Base-by-base conservation (phyloP, 2,888 invertebrate genomes). In the Stratiomys singularior region DNA sequence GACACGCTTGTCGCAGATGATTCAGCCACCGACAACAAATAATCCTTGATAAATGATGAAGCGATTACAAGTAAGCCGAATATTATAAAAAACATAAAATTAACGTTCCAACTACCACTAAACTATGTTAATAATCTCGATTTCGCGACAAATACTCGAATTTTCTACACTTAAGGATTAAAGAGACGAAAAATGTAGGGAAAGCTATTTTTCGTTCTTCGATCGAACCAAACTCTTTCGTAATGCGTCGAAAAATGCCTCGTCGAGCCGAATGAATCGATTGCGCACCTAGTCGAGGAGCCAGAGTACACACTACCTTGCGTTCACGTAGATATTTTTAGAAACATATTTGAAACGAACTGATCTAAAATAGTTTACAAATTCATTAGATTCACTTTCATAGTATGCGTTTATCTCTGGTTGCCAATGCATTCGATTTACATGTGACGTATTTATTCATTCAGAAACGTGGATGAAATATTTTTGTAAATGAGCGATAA, bases 11-110 rank as follows among this genome's bases (percentile, higher is more conserved):
- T 44, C 30, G 66, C 18, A 63, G 79, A 37, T 5, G 77, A 76
- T 77, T 79, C 81, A 37, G 83, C 82, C 30, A 82, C 82, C 63
- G 82, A 83, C 78, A 82, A 80, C 72, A 86, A 81, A 79, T 85
- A 82, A 81, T 86, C 85, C 86, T 86, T 86, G 66, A 81, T 80
- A 79, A 80, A 66, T 58, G 63, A 78, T 69, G 79, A 80, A 11
- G 21, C 52, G 21, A 64, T 64, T 76, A 64, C 25, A 44, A 47
- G 37, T n/a, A 76, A 1, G 18, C 60, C 60, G 74, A 76, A 25
- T 46, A 76, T 47, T 63, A 64, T 47, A 46, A 64, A 76, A 21
- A 72, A 52, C 72, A 58, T 58, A 72, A 28, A 76, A 52, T 52
- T 1, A 60, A n/a, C n/a, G n/a, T n/a, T n/a, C n/a, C n/a, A 44